These are phyloP conservation scores for Rhinogobius similis DNA, from an alignment of 2,113 vertebrate species.

Conservation along the genomic window DNA sequence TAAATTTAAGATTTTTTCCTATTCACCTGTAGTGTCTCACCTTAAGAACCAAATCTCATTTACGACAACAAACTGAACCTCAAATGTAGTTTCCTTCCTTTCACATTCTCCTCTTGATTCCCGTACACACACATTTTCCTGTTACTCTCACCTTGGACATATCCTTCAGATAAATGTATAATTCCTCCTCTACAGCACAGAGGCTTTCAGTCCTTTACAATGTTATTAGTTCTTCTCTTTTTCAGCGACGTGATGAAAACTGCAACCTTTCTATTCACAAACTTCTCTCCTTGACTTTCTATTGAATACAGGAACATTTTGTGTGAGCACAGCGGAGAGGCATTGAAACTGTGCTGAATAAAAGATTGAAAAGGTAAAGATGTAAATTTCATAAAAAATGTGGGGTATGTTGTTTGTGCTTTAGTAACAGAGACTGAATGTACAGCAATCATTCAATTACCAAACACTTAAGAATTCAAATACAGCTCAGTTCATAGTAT, in stretches of 20 bases:
- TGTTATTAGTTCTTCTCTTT: slow-evolving; percentile 41
- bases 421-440: not conserved
- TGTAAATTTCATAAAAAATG: not conserved
- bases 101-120: not conserved
- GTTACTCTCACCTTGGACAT: slow-evolving; percentile 46
- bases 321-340: slow-evolving; percentile 23
- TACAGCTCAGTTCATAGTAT: not conserved
- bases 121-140: slow-evolving; percentile 2
- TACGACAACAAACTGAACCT: too few species aligned
- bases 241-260: slow-evolving; percentile 31
- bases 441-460: not conserved
- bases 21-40: too few species aligned
- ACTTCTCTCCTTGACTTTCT: slow-evolving; percentile 60
- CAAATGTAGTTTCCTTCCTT: not conserved
- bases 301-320: slow-evolving; percentile 16
- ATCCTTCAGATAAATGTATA: slow-evolving; percentile 32
- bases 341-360: slow-evolving; percentile 1
- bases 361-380: not conserved
- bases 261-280: slow-evolving; percentile 43
- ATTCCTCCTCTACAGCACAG: slow-evolving; percentile 30
- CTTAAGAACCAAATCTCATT: too few species aligned
- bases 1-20: too few species aligned
- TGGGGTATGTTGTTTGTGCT: not conserved
- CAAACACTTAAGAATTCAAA: too few species aligned
- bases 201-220: slow-evolving; percentile 42